phyloP scores from a whole-genome alignment of 2,888 invertebrate genomes.

The Sepiola atlantica region DNA sequence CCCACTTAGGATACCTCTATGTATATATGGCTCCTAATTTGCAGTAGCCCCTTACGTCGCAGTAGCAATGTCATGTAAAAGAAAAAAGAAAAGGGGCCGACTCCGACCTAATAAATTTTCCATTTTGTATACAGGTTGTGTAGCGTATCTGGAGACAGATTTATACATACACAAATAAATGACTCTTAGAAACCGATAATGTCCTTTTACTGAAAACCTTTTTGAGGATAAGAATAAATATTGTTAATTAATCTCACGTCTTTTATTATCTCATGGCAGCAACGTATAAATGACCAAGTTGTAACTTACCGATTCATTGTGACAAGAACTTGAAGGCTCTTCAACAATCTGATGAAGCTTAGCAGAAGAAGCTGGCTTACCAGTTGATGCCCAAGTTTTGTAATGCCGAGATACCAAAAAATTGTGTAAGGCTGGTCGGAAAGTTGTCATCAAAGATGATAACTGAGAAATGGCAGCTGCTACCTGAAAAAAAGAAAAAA shows the following conservation, averaged over 20 bases:
- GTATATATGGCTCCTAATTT: no score
- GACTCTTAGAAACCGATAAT: neutral
- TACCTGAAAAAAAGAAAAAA: slow-evolving; percentile 49
- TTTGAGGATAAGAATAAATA: neutral
- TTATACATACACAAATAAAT: neutral
- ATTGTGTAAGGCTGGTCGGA: slow-evolving; percentile 49
- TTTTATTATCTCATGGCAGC: no score
- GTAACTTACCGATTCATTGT: neutral
- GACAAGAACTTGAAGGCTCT: neutral
- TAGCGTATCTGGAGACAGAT: neutral
- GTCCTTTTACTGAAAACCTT: neutral
- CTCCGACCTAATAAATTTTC: neutral
- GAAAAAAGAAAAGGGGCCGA: no score
- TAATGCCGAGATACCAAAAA: slow-evolving; percentile 38
- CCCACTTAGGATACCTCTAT: no score
- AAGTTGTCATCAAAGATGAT: slow-evolving; percentile 52
- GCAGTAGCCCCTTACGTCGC: no score
- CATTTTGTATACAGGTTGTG: neutral
- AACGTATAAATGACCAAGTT: neutral
- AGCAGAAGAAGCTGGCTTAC: neutral
- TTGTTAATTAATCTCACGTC: neutral
- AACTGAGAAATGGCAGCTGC: slow-evolving; percentile 56
- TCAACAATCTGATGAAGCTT: neutral
- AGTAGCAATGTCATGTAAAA: no score
- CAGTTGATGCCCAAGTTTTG: neutral